Evolutionary conservation across 2,113 vertebrate genomes (phyloP).

Genomic region (Dinomys branickii): DNA sequence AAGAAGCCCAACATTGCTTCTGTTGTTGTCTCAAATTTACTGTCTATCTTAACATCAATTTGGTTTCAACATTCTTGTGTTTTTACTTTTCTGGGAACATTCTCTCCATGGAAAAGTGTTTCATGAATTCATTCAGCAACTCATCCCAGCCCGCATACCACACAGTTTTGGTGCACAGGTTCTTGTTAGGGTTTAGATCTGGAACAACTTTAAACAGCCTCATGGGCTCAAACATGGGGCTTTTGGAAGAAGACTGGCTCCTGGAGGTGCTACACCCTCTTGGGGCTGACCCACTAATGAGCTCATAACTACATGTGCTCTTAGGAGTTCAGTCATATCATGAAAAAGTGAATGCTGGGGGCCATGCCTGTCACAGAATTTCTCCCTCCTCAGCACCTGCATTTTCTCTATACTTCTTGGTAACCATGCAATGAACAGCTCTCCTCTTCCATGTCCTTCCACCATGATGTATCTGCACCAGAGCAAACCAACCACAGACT

Average conservation of each 20-base stretch:
- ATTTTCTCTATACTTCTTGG: neutral
- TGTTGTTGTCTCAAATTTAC: neutral
- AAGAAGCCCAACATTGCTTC: neutral
- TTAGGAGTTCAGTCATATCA: neutral
- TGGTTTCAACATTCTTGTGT: neutral
- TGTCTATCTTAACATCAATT: neutral
- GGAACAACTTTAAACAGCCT: neutral
- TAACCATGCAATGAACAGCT: neutral
- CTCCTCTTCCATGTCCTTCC: neutral
- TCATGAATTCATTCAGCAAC: neutral
- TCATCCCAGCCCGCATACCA: rapidly evolving
- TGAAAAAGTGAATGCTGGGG: neutral
- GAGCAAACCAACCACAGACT: neutral
- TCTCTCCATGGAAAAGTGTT: neutral
- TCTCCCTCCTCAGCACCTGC: neutral
- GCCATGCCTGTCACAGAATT: neutral
- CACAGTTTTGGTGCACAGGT: neutral
- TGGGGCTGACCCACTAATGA: neutral
- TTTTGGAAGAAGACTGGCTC: neutral
- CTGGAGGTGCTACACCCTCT: neutral
- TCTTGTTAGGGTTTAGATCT: neutral
- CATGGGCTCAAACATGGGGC: neutral
- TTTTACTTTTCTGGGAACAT: neutral
- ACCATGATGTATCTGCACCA: neutral
- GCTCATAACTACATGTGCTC: neutral